Conservation (phyloP, 2,113 vertebrate genomes). For the Gnathonemus echidnorhynchus region DNA sequence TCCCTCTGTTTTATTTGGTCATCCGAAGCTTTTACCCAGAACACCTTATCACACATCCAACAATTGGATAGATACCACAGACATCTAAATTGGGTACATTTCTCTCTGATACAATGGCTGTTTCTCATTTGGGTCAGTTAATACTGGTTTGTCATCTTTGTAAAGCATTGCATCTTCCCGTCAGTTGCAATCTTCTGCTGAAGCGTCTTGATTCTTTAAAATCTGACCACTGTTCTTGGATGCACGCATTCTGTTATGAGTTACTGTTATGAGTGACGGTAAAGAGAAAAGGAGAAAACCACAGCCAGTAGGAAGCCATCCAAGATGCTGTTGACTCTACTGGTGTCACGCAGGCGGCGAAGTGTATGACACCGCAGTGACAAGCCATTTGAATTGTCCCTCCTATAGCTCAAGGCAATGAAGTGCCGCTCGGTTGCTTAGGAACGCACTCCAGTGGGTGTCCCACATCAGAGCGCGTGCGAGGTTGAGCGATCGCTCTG, state of each 20-base stretch:
- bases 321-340: background rate
- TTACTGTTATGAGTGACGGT: background rate
- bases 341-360: background rate
- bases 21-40: background rate
- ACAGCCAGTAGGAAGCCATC: background rate
- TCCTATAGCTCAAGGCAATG: conserved; percentile 10
- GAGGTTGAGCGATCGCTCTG: background rate
- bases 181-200: background rate
- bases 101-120: background rate
- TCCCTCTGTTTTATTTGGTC: background rate
- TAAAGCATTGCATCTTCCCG: background rate
- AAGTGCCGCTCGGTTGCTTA: conserved; percentile 46
- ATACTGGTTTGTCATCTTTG: background rate
- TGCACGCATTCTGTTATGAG: background rate
- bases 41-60: background rate
- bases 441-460: conserved; percentile 32
- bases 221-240: background rate
- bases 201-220: background rate
- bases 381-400: conserved; percentile 1
- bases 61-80: background rate
- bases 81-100: too few species aligned
- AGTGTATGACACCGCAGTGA: background rate
- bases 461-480: background rate
- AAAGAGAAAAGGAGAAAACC: background rate
- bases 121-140: background rate